These are phyloP conservation scores for Aphaenogaster floridana DNA, from an alignment of 1,140 invertebrate genomes.

Conservation along the genomic window DNA sequence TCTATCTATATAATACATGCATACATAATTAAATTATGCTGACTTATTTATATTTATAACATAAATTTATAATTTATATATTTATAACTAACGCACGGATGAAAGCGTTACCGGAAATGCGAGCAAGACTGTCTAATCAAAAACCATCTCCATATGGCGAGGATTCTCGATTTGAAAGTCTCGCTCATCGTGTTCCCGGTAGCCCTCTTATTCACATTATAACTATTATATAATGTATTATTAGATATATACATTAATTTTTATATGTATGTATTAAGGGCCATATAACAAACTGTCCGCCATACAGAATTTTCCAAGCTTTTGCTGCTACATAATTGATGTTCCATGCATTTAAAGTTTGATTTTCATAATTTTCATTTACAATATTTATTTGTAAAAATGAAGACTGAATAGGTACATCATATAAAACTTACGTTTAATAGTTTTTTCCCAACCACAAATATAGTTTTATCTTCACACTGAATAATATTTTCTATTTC, in stretches of 20 bases:
- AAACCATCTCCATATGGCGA: no score
- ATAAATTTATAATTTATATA: no score
- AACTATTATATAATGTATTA: no score
- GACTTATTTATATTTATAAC: no score
- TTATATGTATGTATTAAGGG: constrained; percentile 14
- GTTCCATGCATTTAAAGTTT: neutral
- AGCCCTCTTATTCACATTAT: no score
- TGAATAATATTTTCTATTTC: constrained; percentile 23
- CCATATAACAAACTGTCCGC: neutral
- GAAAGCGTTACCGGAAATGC: no score
- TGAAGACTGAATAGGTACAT: constrained; percentile 2
- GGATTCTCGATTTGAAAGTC: no score
- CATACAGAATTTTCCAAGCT: neutral
- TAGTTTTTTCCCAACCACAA: neutral
- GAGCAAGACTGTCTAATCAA: no score
- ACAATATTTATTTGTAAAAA: constrained; percentile 24
- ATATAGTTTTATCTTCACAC: constrained; percentile 2
- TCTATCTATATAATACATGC: neutral
- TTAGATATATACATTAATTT: neutral
- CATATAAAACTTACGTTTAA: constrained; percentile 6
- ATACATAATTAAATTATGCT: neutral
- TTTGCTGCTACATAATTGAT: neutral
- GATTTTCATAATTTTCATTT: neutral
- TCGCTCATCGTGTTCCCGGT: no score
- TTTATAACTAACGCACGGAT: no score